Conservation (phyloP, 2,113 vertebrate genomes). For the Hyaena hyaena region DNA sequence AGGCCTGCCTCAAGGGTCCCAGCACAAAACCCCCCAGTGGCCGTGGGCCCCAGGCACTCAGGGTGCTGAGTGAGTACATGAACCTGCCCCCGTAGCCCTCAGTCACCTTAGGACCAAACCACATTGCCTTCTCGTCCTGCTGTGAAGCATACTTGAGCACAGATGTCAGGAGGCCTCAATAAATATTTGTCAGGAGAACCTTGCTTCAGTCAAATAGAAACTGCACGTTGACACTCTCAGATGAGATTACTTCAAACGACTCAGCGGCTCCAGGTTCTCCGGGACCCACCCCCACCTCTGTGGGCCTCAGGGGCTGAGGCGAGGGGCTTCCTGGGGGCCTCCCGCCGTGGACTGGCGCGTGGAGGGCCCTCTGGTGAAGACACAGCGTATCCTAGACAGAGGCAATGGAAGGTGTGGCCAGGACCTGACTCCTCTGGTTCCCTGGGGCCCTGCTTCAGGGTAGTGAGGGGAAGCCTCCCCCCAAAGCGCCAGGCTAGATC, state of each 20-base stretch:
- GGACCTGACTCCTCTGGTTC: background rate
- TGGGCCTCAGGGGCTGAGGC: background rate
- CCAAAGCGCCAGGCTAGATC: too few species aligned
- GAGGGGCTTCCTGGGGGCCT: accelerated
- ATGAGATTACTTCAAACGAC: background rate
- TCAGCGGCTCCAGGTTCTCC: background rate
- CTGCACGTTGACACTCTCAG: background rate
- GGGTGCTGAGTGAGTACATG: background rate
- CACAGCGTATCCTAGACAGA: background rate
- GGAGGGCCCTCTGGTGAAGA: background rate
- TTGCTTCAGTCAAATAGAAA: conserved; percentile 52
- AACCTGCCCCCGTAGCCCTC: background rate
- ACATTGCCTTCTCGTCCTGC: background rate
- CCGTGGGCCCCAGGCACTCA: background rate
- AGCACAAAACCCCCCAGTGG: background rate
- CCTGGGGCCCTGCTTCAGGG: background rate
- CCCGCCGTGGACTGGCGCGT: background rate
- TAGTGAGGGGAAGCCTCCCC: accelerated
- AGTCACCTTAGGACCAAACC: background rate
- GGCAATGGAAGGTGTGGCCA: background rate
- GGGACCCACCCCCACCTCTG: background rate
- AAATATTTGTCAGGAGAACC: conserved; percentile 58
- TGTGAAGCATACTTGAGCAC: background rate
- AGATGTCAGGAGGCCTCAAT: conserved; percentile 17
- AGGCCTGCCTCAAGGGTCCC: background rate